phyloP scores from a whole-genome alignment of 2,797 vertebrate genomes.

The Hafferia zeledoni region DNA sequence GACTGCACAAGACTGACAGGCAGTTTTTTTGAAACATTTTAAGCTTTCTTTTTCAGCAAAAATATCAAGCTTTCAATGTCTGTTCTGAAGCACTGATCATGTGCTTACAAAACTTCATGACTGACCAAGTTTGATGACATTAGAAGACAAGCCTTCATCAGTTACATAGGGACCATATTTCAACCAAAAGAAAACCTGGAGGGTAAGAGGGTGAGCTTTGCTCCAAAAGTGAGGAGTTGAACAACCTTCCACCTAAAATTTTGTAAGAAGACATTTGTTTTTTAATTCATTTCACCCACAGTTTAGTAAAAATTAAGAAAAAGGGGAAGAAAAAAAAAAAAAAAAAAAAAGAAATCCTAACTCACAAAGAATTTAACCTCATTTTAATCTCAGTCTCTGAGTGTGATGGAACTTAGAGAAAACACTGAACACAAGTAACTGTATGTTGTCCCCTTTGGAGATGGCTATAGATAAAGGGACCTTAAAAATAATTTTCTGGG shows the following conservation, averaged over 20 bases:
- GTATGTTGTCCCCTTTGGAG: slow-evolving; percentile 3
- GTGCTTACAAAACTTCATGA: neutral
- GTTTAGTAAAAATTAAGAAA: neutral
- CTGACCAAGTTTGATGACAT: neutral
- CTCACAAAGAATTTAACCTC: neutral
- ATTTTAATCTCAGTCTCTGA: slow-evolving; percentile 41
- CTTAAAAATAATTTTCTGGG: slow-evolving; percentile 34
- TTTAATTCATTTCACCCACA: neutral
- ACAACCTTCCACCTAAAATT: neutral
- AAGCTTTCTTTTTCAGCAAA: neutral
- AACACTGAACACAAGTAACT: slow-evolving; percentile 57
- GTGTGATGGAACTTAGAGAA: neutral
- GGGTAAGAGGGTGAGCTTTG: neutral
- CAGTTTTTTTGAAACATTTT: neutral
- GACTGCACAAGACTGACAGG: neutral
- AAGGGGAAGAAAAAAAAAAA: neutral
- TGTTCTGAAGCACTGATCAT: neutral
- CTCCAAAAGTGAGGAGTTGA: neutral
- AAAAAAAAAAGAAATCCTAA: neutral
- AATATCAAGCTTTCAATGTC: neutral
- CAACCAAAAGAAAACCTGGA: neutral
- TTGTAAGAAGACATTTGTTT: neutral
- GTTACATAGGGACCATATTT: neutral
- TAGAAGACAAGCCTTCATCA: neutral
- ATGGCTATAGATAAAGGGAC: slow-evolving; percentile 4